phyloP scores from a whole-genome alignment of 1,140 invertebrate species.

The Leptonema lineaticorne region DNA sequence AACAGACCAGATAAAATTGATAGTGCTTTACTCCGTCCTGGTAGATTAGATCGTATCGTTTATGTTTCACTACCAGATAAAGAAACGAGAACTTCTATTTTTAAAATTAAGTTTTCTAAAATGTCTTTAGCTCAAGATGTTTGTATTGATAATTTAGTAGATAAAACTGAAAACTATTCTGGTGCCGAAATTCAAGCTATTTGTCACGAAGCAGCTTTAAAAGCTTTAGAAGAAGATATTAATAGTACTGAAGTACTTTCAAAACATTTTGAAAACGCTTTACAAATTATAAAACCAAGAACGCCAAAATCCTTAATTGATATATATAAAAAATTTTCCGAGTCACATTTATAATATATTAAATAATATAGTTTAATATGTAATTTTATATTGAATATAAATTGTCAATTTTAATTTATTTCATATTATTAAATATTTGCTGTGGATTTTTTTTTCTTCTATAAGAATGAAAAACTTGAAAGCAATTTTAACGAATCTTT shows the following conservation, averaged over 20 bases:
- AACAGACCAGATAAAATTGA: slow-evolving; percentile 93
- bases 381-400: too few species aligned
- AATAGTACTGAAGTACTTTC: slow-evolving; percentile 55
- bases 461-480: too few species aligned
- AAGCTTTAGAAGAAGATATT: slow-evolving; percentile 74
- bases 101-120: slow-evolving; percentile 63
- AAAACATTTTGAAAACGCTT: slow-evolving; percentile 69
- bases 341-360: slow-evolving; percentile 20
- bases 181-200: slow-evolving; percentile 87
- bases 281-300: slow-evolving; percentile 69
- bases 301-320: slow-evolving; percentile 66
- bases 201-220: slow-evolving; percentile 83
- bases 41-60: slow-evolving; percentile 83
- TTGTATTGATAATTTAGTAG: slow-evolving; percentile 63
- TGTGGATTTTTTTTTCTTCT: too few species aligned
- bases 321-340: slow-evolving; percentile 66
- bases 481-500: too few species aligned
- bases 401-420: too few species aligned
- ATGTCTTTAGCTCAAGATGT: slow-evolving; percentile 66
- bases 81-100: slow-evolving; percentile 72
- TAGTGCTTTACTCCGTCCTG: slow-evolving; percentile 83
- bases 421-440: too few species aligned
- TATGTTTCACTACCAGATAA: slow-evolving; percentile 84
- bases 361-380: too few species aligned
- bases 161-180: slow-evolving; percentile 74